phyloP scores from a whole-genome alignment of 2,888 invertebrate genomes.

The Hetaerina titia region DNA sequence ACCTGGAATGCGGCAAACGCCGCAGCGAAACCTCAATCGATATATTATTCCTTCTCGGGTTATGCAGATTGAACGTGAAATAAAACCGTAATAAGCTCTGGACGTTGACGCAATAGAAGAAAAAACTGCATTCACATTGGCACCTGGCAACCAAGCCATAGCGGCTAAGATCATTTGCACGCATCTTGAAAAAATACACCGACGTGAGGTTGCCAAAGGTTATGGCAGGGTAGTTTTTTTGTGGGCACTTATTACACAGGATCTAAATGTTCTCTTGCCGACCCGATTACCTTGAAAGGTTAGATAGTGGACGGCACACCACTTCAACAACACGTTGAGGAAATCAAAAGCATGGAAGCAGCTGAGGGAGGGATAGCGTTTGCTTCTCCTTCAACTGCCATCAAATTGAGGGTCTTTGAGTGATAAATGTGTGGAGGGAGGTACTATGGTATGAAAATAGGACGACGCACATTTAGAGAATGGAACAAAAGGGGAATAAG shows the following conservation, averaged over 20 bases:
- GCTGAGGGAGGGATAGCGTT: neutral
- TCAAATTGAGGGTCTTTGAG: neutral
- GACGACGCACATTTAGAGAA: neutral
- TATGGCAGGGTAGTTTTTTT: constrained; percentile 30
- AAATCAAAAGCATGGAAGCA: neutral
- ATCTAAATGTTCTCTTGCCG: constrained; percentile 15
- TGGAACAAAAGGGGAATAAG: neutral
- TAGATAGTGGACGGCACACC: constrained; percentile 19
- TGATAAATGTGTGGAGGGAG: neutral
- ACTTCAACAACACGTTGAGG: neutral
- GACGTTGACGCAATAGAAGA: neutral
- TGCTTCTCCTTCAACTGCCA: neutral
- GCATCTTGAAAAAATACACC: neutral
- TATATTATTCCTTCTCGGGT: neutral
- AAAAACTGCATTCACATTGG: neutral
- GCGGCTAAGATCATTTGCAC: neutral
- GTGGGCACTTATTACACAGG: constrained; percentile 1
- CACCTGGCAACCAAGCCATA: neutral
- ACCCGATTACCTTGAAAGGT: constrained; percentile 35
- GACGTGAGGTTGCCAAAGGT: constrained; percentile 17
- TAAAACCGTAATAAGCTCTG: neutral
- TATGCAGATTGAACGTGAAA: neutral
- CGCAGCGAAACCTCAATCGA: neutral
- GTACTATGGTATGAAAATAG: neutral
- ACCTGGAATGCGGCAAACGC: neutral